phyloP scores from a whole-genome alignment of 2,797 vertebrate species.

The Mormyrops attenuatus region DNA sequence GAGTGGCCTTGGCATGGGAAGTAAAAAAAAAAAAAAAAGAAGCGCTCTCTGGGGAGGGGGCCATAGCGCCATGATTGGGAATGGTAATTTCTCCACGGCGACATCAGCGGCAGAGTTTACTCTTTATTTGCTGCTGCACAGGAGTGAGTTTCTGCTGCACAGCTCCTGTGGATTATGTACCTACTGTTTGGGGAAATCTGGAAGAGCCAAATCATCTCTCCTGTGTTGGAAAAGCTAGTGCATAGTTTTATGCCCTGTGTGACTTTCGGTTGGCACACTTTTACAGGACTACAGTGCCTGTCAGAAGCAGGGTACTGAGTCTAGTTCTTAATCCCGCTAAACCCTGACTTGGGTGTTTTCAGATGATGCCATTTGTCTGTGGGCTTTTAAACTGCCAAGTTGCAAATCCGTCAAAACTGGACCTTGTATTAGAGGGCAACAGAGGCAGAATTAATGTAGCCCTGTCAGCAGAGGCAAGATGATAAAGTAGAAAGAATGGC shows the following conservation, averaged over 20 bases:
- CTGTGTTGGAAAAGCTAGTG: not conserved
- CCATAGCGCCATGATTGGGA: not conserved
- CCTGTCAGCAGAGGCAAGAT: slow-evolving; percentile 38
- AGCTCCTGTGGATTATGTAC: not conserved
- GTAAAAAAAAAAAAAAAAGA: not conserved
- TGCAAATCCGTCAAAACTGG: slow-evolving; percentile 32
- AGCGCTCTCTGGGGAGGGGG: not conserved
- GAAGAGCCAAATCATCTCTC: not conserved
- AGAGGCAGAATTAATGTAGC: slow-evolving; percentile 28
- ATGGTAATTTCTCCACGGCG: not conserved
- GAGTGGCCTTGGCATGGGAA: not conserved
- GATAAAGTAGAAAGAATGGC: slow-evolving; percentile 38
- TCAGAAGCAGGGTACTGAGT: not conserved
- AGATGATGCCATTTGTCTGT: slow-evolving; percentile 4
- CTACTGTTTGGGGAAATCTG: not conserved
- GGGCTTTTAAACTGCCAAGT: slow-evolving; percentile 24
- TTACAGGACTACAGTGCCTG: not conserved
- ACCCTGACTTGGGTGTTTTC: slow-evolving; percentile 19
- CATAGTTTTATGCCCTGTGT: not conserved
- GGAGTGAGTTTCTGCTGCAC: not conserved
- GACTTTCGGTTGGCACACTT: not conserved
- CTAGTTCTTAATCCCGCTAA: not conserved
- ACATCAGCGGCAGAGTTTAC: not conserved
- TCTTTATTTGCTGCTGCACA: not conserved
- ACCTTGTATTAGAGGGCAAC: not conserved